Evolutionary conservation across 2,797 vertebrate species (phyloP), one percentile per base, ranked within the genome.

Genomic region (Telmatherina bonti): DNA sequence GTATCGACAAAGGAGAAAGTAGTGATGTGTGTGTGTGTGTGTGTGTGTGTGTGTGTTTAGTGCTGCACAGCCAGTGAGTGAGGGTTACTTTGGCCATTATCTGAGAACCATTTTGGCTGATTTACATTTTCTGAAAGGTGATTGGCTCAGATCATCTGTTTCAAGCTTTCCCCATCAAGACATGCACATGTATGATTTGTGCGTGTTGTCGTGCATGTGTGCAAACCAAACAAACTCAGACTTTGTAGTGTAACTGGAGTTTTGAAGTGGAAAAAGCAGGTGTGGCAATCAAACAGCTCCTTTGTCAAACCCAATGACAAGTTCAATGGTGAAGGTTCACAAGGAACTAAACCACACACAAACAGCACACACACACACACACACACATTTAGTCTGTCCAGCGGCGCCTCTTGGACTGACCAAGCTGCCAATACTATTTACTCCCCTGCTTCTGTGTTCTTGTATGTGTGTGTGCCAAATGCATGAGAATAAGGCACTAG

Each of bases 321-420:
- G 57, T 76, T 76, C 57, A 80, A 58, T 49, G 59, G 58, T 24
- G 16, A 8, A 45, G 71, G 79, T 69, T 61, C 43, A 61, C 3
- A 41, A 29, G 22, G 12, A 24, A 7, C 3, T 4, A 38, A 15
- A 35, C 33, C 52, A 45, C 62, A 20, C 58, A 64, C 64, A n/a
- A n/a, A n/a, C n/a, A n/a, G n/a, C n/a, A 62, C 58, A 66, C 51
- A 67, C 59, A 41, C 58, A 24, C 62, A 70, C 59, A 67, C 41
- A 60, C 63, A 54, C 72, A 66, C 60, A 63, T 2, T 26, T 6
- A 33, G 70, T 77, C 74, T 72, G 73, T 85, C 82, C 76, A 43
- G 70, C 62, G 88, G 90, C 90, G 86, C 91, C 89, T 83, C 90
- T 88, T 82, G 80, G 91, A 91, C 90, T 78, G 87, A 83, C 88